These are phyloP conservation scores for Zoanthus sociatus DNA, from an alignment of 92 coral and sea anemone genomes.

Conservation along the genomic window DNA sequence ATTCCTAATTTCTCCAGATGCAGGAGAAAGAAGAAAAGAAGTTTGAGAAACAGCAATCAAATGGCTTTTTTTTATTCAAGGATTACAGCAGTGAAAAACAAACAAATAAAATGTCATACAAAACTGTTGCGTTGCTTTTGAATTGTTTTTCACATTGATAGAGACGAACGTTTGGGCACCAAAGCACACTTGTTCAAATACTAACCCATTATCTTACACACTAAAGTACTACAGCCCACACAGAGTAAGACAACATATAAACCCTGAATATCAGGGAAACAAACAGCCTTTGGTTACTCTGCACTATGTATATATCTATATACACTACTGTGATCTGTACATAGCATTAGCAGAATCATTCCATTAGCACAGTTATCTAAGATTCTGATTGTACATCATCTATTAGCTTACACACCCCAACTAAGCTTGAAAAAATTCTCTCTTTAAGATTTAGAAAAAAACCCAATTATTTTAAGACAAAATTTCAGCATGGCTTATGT, in stretches of 20 bases:
- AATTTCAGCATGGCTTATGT: no score
- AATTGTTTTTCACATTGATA: neutral
- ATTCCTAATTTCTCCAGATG: no score
- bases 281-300: constrained; percentile 6
- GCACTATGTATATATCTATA: constrained; percentile 7
- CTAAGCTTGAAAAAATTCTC: neutral
- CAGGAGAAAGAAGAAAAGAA: no score
- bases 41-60: no score
- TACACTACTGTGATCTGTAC: neutral
- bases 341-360: neutral
- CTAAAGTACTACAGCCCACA: neutral
- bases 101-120: neutral
- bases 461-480: neutral
- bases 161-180: neutral
- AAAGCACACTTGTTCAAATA: constrained; percentile 13
- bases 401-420: neutral
- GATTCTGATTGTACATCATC: neutral
- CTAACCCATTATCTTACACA: neutral
- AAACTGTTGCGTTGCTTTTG: neutral
- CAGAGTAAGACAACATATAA: neutral
- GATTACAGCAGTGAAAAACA: no score
- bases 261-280: constrained; percentile 44
- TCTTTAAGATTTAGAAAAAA: neutral
- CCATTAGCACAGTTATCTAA: neutral
- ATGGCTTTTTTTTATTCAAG: no score